Evolutionary conservation across 1,140 invertebrate species (phyloP), one percentile per base, ranked within the genome.

Genomic region (Polyergus mexicanus): DNA sequence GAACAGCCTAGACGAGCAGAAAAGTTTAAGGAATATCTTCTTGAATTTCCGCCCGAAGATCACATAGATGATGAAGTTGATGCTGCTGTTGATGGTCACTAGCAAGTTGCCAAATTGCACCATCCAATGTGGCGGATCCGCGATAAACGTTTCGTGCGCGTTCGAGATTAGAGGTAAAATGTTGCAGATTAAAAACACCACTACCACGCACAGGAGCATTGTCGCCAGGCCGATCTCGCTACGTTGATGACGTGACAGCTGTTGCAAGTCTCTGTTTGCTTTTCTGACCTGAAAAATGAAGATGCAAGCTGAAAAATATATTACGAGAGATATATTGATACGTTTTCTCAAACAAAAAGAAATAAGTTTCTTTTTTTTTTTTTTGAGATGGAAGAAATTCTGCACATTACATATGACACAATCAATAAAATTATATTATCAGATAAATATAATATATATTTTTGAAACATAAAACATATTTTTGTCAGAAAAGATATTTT

Each of bases 21-120:
- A 99, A 91, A 98, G 96, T 91, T 97, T 96, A 77, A 99, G 95
- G 94, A 99, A 98, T 77, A 98, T 96, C 56, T 98, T 96, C 91
- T 99, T 98, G 95, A 99, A 99, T 93, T 99, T 99, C 92, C 99
- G 98, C 0, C 99, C 99, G 93, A 99, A 99, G 54, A 99, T 98
- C 84, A 99, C 98, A 95, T 99, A 99, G 85, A 99, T 98, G 72
- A 99, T 97, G 93, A 99, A 99, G 94, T 99, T 99, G 51, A 99
- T 98, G 89, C 98, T 99, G 90, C 98, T 99, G 95, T 99, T 99
- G 89, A 99, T 97, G 38, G 98, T 99, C 13, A 99, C 98, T 41
- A 99, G 95, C n/a, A 99, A 96, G 94, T 99, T 99, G 88, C 98
- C 97, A 8, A 96, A 96, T 91, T 98, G 98, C 8, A 99, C 97